Conservation (phyloP, 2,888 invertebrate genomes). For the Drosophila quinaria region DNA sequence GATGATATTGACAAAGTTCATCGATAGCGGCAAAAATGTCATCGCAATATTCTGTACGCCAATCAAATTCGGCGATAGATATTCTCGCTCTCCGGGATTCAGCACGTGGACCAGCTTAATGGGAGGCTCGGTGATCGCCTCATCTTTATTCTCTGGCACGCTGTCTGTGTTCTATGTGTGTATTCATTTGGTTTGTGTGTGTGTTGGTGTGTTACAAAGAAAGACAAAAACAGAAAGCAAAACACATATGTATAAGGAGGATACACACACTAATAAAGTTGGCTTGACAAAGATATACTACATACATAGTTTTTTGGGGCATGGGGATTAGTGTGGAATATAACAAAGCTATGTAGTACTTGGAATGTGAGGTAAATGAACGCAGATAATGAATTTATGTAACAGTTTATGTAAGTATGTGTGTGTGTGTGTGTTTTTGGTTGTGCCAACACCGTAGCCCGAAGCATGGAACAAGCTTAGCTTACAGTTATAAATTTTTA, state of each 20-base stretch:
- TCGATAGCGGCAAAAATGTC: slow-evolving; percentile 83
- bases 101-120: slow-evolving; percentile 81
- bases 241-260: slow-evolving; percentile 66
- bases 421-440: slow-evolving; percentile 23
- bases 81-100: slow-evolving; percentile 84
- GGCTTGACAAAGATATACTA: slow-evolving; percentile 14
- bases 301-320: slow-evolving; percentile 24
- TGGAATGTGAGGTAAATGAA: slow-evolving; percentile 19
- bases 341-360: slow-evolving; percentile 40
- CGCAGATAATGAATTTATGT: slow-evolving; percentile 19
- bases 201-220: slow-evolving; percentile 43
- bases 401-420: slow-evolving; percentile 6
- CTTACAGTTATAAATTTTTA: slow-evolving; percentile 27
- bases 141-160: slow-evolving; percentile 31
- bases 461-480: slow-evolving; percentile 15
- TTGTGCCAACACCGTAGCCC: slow-evolving; percentile 39
- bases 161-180: slow-evolving; percentile 26
- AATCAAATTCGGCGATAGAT: slow-evolving; percentile 84
- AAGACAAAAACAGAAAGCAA: slow-evolving; percentile 72
- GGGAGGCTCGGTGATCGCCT: slow-evolving; percentile 74
- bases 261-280: slow-evolving; percentile 58
- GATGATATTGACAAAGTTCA: slow-evolving; percentile 84
- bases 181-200: slow-evolving; percentile 30
- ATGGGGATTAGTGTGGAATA: slow-evolving; percentile 38
- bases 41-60: slow-evolving; percentile 85